These are phyloP conservation scores for Gymnocheta viridis DNA, from an alignment of 2,888 invertebrate genomes.

Conservation along the genomic window DNA sequence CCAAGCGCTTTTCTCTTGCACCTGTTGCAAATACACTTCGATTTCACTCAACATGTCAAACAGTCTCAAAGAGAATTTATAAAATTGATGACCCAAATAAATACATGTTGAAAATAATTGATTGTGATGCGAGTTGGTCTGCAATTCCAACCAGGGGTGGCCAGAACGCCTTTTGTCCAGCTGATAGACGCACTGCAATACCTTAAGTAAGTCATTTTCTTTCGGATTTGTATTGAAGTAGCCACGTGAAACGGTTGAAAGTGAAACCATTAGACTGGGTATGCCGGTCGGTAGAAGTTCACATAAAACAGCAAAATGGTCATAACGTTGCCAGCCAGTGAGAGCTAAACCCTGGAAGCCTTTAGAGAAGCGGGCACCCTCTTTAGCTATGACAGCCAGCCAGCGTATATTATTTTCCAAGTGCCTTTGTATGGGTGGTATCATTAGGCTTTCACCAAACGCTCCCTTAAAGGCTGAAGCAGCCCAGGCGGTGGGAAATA, in stretches of 20 bases:
- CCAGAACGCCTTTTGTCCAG: conserved; percentile 80
- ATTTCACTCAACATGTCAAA: conserved; percentile 80
- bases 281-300: conserved; percentile 86
- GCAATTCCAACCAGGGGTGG: conserved; percentile 84
- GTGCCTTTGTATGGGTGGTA: conserved; percentile 87
- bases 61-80: conserved; percentile 82
- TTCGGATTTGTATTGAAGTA: conserved; percentile 84
- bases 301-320: conserved; percentile 87
- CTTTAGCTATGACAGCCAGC: conserved; percentile 86
- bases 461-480: conserved; percentile 90
- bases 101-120: conserved; percentile 86
- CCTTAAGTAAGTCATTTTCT: conserved; percentile 82
- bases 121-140: conserved; percentile 84
- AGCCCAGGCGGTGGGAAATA: conserved; percentile 88
- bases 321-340: conserved; percentile 84
- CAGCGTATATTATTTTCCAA: conserved; percentile 88
- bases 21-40: conserved; percentile 79
- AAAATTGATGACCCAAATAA: conserved; percentile 86
- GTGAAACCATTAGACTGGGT: conserved; percentile 85
- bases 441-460: conserved; percentile 87
- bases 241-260: conserved; percentile 85
- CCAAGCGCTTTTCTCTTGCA: conserved; percentile 84
- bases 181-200: conserved; percentile 84
- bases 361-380: conserved; percentile 82
- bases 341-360: conserved; percentile 80